Evolutionary conservation across 2,888 invertebrate species (phyloP).

Genomic region (Caenorhabditis macrosperma): DNA sequence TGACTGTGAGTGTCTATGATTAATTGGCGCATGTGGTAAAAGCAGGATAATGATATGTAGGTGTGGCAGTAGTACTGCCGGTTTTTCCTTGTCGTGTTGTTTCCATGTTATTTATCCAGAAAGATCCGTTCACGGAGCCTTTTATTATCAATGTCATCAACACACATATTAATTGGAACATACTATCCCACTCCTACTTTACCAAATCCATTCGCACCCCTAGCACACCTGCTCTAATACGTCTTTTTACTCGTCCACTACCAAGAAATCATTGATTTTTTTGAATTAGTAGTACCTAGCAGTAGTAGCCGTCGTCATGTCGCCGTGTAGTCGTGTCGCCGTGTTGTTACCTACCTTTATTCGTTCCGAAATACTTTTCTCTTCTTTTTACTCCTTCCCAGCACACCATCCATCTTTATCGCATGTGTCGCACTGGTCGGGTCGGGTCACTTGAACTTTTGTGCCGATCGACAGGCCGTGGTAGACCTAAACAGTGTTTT

Average conservation of each 20-base stretch:
- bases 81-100: too few relatives aligned
- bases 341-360: conserved; percentile 31
- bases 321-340: not conserved
- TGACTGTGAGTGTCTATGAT: conserved; percentile 4
- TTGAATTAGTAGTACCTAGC: not conserved
- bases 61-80: not conserved
- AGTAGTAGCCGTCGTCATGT: not conserved
- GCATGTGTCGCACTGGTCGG: conserved; percentile 7
- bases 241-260: too few relatives aligned
- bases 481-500: conserved; percentile 39
- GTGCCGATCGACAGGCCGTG: too few relatives aligned
- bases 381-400: conserved; percentile 9
- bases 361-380: conserved; percentile 9
- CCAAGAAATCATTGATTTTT: not conserved
- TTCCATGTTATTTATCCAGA: too few relatives aligned
- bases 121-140: too few relatives aligned
- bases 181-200: too few relatives aligned
- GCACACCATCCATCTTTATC: conserved; percentile 25
- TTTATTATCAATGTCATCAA: too few relatives aligned
- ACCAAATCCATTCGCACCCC: too few relatives aligned
- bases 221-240: too few relatives aligned
- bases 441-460: too few relatives aligned
- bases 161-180: too few relatives aligned
- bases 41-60: conserved; percentile 1
- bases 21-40: not conserved